phyloP scores from a whole-genome alignment of 2,888 invertebrate species.

The Pterostichus madidus region DNA sequence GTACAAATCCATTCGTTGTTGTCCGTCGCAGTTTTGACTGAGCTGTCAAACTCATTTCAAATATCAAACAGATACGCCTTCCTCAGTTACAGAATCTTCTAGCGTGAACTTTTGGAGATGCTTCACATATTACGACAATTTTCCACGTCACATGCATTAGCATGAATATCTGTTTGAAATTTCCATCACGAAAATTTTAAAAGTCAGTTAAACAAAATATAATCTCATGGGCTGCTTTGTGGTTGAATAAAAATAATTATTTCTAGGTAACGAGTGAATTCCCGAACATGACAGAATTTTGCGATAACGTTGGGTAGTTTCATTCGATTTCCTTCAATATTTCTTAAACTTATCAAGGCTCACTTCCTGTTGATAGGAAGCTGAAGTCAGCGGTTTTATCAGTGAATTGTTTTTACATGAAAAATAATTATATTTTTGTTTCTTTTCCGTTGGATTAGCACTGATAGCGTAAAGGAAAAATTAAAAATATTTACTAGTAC shows the following conservation, averaged over 20 bases:
- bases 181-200: conserved; percentile 52
- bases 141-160: neutral
- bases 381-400: conserved; percentile 49
- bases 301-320: conserved; percentile 26
- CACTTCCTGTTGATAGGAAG: conserved; percentile 54
- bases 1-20: conserved; percentile 25
- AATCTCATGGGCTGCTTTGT: conserved; percentile 29
- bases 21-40: conserved; percentile 32
- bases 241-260: neutral
- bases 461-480: neutral
- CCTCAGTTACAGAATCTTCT: neutral
- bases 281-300: conserved; percentile 7
- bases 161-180: conserved; percentile 37
- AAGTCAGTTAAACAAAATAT: conserved; percentile 38
- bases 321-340: conserved; percentile 53
- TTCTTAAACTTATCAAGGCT: conserved; percentile 60
- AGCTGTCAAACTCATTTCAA: conserved; percentile 46
- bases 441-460: conserved; percentile 42
- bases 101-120: neutral
- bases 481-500: neutral
- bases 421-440: conserved; percentile 57
- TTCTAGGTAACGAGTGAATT: conserved; percentile 16
- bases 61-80: neutral
- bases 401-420: conserved; percentile 30
- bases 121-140: conserved; percentile 17